Base-by-base conservation (phyloP, 2,888 invertebrate genomes). In the Drosophila cognata region DNA sequence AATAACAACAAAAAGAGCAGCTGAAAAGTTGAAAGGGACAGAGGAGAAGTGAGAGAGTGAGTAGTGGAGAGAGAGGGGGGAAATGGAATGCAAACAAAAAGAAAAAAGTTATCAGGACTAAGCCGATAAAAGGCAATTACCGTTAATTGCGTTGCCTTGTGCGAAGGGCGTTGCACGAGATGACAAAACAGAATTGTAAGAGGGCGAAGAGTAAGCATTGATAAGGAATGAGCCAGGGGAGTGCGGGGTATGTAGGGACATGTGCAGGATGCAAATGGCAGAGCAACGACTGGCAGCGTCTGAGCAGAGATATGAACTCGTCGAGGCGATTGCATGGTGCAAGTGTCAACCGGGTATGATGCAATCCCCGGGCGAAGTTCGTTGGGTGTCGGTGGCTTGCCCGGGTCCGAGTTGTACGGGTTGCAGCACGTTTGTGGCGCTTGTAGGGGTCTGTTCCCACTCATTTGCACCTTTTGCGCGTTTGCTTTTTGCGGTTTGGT, bases 381-480 rank as follows among this genome's bases (percentile, higher is more conserved):
- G 10, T 36, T 36, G 36, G 25, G 53, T 11, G 11, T 41, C 29
- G 29, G 21, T 60, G 59, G 33, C 51, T 71, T 74, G 79, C 68
- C 62, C 80, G 53, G 53, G 16, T 46, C 53, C 36, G 35, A 61
- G 56, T 51, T 60, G 28, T 43, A 35, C 52, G 59, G 58, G 31
- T 53, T 77, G 81, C 69, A 57, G 77, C 36, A 64, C 53, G 61
- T 76, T 59, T 35, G 58, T 46, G 52, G 38, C 36, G 7, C 29
- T 62, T 46, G 65, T 25, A 53, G 21, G 41, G 50, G 57, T 46
- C 41, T 53, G 48, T 21, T 28, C 58, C 58, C 74, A 77, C 90
- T 88, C 91, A 89, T 91, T 90, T 90, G 90, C 89, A 91, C 90
- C 91, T 91, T 91, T 91, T 76, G 81, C 80, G 88, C 77, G 75